Evolutionary conservation across 2,888 invertebrate genomes (phyloP).

Genomic region (Pandemis heparana): DNA sequence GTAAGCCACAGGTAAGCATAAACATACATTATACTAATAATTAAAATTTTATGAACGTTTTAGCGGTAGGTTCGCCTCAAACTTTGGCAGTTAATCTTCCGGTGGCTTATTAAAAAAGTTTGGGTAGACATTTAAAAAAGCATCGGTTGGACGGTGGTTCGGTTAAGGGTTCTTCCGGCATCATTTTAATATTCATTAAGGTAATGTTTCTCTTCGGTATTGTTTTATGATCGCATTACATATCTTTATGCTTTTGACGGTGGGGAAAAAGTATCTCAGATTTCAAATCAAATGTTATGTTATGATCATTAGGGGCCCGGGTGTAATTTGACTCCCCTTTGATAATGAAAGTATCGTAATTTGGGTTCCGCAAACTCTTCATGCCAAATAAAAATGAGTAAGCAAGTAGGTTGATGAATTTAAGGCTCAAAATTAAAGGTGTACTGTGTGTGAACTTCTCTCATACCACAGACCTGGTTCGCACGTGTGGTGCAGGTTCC

Average conservation of each 20-base stretch:
- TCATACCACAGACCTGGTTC: no score
- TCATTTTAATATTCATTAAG: conserved; percentile 36
- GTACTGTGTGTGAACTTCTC: no score
- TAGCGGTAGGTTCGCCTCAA: conserved; percentile 57
- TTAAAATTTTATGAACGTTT: conserved; percentile 57
- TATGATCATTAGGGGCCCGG: neutral
- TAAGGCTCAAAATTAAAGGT: no score
- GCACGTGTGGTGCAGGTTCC: no score
- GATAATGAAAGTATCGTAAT: neutral
- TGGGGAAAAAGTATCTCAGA: neutral
- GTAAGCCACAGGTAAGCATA: conserved; percentile 52
- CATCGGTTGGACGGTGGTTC: conserved; percentile 47
- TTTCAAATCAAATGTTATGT: conserved; percentile 2
- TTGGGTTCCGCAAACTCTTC: neutral
- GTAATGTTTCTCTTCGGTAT: conserved; percentile 21
- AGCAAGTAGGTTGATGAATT: neutral
- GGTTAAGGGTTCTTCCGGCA: conserved; percentile 27
- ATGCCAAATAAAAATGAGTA: neutral
- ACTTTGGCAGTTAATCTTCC: conserved; percentile 69
- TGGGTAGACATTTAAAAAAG: conserved; percentile 63
- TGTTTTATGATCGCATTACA: conserved; percentile 22
- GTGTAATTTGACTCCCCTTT: neutral
- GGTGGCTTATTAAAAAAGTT: conserved; percentile 75
- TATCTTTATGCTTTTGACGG: neutral
- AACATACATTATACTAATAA: conserved; percentile 47